Conservation (phyloP, 2,888 invertebrate genomes). For the Taphrorychus bicolor region DNA sequence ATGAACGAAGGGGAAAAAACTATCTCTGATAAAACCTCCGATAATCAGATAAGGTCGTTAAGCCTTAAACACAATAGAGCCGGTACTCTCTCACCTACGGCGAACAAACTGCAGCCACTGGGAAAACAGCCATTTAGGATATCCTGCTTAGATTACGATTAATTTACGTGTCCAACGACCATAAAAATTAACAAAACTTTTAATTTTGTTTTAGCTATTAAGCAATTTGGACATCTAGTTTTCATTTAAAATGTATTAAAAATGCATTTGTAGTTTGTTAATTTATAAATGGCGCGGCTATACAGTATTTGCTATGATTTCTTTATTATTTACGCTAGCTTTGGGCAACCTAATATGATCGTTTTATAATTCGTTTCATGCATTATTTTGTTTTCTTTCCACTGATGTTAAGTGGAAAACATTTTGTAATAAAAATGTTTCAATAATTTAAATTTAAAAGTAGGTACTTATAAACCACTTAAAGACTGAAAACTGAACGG, state of each 20-base stretch:
- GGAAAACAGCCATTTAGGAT: slow-evolving; percentile 55
- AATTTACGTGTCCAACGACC: slow-evolving; percentile 48
- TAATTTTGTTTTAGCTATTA: slow-evolving; percentile 36
- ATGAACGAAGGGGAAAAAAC: slow-evolving; percentile 19
- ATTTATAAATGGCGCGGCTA: slow-evolving; percentile 12
- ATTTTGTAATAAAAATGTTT: no score
- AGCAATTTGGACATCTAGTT: slow-evolving; percentile 27
- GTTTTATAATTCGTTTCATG: not conserved
- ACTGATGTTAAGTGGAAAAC: no score
- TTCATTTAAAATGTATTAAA: slow-evolving; percentile 37
- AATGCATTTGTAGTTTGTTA: slow-evolving; percentile 31
- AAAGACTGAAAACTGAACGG: no score
- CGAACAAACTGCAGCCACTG: slow-evolving; percentile 46
- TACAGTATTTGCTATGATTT: slow-evolving; percentile 21
- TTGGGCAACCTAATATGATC: not conserved
- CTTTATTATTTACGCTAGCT: slow-evolving; percentile 26
- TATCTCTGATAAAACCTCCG: slow-evolving; percentile 46
- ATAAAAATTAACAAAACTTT: slow-evolving; percentile 46
- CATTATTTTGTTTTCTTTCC: no score
- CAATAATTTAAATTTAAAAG: no score
- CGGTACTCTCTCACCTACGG: slow-evolving; percentile 36
- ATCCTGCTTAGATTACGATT: slow-evolving; percentile 52
- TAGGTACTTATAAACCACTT: no score
- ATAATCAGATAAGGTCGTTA: slow-evolving; percentile 46
- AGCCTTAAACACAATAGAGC: slow-evolving; percentile 41